Conservation (phyloP, 2,797 vertebrate species). For the Phyllotis vaccarum region DNA sequence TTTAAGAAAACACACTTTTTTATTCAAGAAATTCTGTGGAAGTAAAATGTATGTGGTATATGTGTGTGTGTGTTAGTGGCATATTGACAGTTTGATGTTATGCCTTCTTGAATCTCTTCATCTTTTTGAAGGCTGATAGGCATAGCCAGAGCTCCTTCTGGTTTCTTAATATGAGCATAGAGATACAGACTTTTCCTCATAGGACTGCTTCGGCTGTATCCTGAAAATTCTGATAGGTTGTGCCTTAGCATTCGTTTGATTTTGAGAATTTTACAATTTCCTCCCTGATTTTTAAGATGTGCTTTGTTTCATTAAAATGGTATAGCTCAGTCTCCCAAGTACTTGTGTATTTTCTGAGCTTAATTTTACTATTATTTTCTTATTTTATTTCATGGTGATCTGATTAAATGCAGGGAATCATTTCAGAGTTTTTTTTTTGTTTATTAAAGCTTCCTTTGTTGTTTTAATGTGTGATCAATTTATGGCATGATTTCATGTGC, state of each 20-base stretch:
- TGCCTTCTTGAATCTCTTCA: not conserved
- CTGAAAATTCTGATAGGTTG: not conserved
- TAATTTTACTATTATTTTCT: not conserved
- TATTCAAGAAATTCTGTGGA: not conserved
- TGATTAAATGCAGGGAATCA: not conserved
- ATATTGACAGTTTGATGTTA: not conserved
- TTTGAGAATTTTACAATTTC: not conserved
- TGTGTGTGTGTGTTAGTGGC: not conserved
- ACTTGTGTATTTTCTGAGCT: not conserved
- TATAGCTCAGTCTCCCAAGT: not conserved
- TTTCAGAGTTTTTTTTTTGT: not conserved
- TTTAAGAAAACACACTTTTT: constrained; percentile 1
- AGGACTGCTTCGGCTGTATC: not conserved
- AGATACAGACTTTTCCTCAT: not conserved
- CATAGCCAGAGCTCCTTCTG: not conserved
- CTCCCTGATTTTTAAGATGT: not conserved
- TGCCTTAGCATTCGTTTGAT: not conserved
- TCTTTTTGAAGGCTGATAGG: not conserved
- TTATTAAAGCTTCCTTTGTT: not conserved
- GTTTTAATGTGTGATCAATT: not conserved
- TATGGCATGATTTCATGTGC: not conserved
- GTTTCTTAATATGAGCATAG: not conserved
- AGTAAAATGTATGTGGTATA: not conserved
- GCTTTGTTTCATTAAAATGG: not conserved
- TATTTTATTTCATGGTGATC: not conserved